phyloP scores from a whole-genome alignment of 2,888 invertebrate genomes.

The Lutraria lutraria region DNA sequence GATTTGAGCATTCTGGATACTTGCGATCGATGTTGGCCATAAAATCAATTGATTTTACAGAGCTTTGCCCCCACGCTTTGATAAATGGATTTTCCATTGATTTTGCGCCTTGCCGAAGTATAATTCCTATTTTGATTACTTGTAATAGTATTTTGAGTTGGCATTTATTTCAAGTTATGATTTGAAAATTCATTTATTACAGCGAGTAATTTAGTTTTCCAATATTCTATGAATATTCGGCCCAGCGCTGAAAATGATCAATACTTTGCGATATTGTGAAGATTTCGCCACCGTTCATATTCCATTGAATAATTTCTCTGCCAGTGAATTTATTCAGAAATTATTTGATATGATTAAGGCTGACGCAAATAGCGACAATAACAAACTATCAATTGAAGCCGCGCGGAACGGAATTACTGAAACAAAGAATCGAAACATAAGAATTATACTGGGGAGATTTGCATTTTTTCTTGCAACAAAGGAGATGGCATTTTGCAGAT shows the following conservation, averaged over 20 bases:
- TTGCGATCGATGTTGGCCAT: slow-evolving; percentile 55
- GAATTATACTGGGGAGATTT: slow-evolving; percentile 12
- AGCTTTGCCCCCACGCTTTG: slow-evolving; percentile 33
- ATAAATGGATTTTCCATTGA: slow-evolving; percentile 63
- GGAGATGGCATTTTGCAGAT: slow-evolving; percentile 1
- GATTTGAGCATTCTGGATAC: slow-evolving; percentile 49
- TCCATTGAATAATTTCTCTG: slow-evolving; percentile 39
- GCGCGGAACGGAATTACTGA: slow-evolving; percentile 35
- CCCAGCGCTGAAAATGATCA: slow-evolving; percentile 38
- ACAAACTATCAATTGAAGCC: slow-evolving; percentile 22
- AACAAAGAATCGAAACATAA: slow-evolving; percentile 26
- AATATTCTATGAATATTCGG: slow-evolving; percentile 60
- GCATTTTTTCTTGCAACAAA: slow-evolving; percentile 36
- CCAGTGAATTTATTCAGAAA: slow-evolving; percentile 53
- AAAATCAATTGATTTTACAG: slow-evolving; percentile 65
- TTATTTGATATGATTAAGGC: slow-evolving; percentile 50
- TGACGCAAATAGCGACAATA: slow-evolving; percentile 41
- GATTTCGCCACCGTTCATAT: slow-evolving; percentile 41
- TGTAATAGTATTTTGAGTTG: slow-evolving; percentile 61
- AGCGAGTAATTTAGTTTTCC: slow-evolving; percentile 55
- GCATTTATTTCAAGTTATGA: slow-evolving; percentile 61
- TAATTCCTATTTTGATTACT: slow-evolving; percentile 60
- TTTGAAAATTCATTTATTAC: slow-evolving; percentile 63
- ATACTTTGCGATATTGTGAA: slow-evolving; percentile 38
- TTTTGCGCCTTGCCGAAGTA: slow-evolving; percentile 44